Evolutionary conservation across 2,113 vertebrate genomes (phyloP).

Genomic region (Lonchura striata): DNA sequence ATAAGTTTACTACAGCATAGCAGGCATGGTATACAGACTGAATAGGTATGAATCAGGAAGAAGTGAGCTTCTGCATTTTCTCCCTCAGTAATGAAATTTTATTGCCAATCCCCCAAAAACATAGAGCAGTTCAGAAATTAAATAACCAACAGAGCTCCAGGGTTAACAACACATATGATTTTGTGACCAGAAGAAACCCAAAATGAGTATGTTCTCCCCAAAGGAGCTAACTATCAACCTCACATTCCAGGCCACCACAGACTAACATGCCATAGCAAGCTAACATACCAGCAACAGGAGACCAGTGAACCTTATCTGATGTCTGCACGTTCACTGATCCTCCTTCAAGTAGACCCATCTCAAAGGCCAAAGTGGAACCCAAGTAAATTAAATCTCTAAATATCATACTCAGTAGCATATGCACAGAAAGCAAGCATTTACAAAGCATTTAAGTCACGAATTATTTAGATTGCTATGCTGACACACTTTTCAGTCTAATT

Average conservation of each 20-base stretch:
- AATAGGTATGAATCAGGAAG: neutral
- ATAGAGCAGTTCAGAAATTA: neutral
- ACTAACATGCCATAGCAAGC: neutral
- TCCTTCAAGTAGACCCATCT: neutral
- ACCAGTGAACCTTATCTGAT: neutral
- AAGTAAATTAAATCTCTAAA: neutral
- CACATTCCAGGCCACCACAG: neutral
- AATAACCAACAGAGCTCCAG: neutral
- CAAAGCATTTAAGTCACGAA: neutral
- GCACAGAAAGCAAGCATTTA: neutral
- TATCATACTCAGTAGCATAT: neutral
- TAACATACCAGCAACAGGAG: neutral
- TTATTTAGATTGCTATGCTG: neutral
- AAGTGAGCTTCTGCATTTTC: neutral
- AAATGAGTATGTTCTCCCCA: neutral
- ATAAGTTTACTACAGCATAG: neutral
- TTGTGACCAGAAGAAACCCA: conserved; percentile 11
- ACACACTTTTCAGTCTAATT: neutral
- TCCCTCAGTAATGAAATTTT: neutral
- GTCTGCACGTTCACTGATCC: fast-evolving
- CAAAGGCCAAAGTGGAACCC: neutral
- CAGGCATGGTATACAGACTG: neutral
- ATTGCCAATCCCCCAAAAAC: neutral
- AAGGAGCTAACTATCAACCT: neutral
- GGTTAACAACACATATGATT: neutral